phyloP scores from a whole-genome alignment of 2,113 vertebrate species.

The Tinamus guttatus region DNA sequence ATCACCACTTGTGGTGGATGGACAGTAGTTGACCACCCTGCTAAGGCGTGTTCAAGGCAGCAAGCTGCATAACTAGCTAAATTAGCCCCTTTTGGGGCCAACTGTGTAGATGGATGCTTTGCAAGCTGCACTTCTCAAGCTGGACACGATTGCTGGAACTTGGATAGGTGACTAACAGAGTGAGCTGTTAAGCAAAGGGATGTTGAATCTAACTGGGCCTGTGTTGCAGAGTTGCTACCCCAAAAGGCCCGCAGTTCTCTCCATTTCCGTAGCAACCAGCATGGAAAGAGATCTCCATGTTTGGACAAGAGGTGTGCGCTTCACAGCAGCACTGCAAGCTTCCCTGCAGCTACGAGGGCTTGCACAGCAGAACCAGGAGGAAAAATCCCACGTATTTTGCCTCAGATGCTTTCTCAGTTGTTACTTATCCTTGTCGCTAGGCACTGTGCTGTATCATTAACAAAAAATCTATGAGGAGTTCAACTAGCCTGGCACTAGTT shows the following conservation, averaged over 20 bases:
- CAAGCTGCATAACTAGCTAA: fast-evolving
- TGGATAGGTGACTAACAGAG: fast-evolving
- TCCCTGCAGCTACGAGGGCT: background rate
- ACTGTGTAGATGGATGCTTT: background rate
- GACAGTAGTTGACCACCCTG: background rate
- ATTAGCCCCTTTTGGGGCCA: background rate
- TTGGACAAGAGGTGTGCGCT: background rate
- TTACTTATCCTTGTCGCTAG: background rate
- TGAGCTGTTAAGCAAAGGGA: background rate
- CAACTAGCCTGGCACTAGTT: background rate
- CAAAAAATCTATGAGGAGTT: background rate
- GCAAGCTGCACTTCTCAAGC: background rate
- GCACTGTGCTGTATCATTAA: background rate
- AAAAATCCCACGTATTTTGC: background rate
- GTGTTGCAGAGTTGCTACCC: background rate
- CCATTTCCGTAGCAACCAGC: conserved; percentile 12
- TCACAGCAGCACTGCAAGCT: background rate
- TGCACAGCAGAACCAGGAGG: background rate
- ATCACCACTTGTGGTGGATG: background rate
- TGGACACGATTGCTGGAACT: background rate
- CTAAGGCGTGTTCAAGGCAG: background rate
- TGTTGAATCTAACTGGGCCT: fast-evolving
- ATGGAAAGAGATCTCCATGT: background rate
- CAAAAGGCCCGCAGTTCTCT: background rate
- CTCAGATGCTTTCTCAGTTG: background rate